These are phyloP conservation scores for Octonoba sinensis DNA, from an alignment of 2,888 invertebrate species.

Conservation along the genomic window DNA sequence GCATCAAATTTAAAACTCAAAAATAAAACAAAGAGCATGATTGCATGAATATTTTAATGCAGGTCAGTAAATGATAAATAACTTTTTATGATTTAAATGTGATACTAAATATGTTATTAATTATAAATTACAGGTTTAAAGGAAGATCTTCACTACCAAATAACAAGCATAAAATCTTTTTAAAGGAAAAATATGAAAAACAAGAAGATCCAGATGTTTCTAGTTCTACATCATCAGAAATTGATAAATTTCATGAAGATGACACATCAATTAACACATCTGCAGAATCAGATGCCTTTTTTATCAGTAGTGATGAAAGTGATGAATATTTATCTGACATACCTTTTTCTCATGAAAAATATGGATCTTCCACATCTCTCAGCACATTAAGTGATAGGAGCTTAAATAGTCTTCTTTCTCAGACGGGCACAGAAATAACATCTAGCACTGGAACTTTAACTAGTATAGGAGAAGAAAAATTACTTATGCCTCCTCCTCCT, in stretches of 20 bases:
- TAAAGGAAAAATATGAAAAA: neutral
- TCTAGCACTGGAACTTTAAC: slow-evolving; percentile 58
- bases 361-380: slow-evolving; percentile 57
- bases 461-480: slow-evolving; percentile 63
- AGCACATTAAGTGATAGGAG: slow-evolving; percentile 65
- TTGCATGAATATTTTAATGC: too few relatives aligned
- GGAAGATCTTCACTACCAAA: neutral
- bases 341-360: slow-evolving; percentile 28
- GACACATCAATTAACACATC: slow-evolving; percentile 33
- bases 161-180: too few relatives aligned
- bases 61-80: too few relatives aligned
- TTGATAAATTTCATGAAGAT: slow-evolving; percentile 9
- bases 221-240: slow-evolving; percentile 24
- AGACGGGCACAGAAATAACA: slow-evolving; percentile 65
- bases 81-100: too few relatives aligned
- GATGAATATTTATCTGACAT: slow-evolving; percentile 38
- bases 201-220: slow-evolving; percentile 18
- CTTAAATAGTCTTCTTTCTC: slow-evolving; percentile 66
- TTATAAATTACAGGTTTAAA: slow-evolving; percentile 2
- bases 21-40: too few relatives aligned
- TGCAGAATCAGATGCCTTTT: slow-evolving; percentile 41
- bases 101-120: neutral
- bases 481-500: slow-evolving; percentile 65
- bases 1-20: too few relatives aligned
- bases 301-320: slow-evolving; percentile 57